Evolutionary conservation across 2,797 vertebrate species (phyloP).

Genomic region (Manis pentadactyla): DNA sequence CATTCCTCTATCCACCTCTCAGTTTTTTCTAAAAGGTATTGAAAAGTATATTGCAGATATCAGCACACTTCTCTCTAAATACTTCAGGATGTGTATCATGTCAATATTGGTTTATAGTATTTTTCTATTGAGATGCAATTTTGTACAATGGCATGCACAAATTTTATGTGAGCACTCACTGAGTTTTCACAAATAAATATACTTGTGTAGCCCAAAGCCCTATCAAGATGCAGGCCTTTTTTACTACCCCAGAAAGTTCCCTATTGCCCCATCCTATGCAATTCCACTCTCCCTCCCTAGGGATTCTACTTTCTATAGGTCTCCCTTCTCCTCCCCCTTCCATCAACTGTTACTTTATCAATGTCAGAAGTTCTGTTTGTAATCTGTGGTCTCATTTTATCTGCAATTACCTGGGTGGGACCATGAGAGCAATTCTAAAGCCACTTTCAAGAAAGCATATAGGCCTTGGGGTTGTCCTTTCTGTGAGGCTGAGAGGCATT

Average conservation of each 20-base stretch:
- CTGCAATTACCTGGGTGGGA: background rate
- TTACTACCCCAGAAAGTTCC: background rate
- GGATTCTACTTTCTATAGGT: background rate
- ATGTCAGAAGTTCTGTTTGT: background rate
- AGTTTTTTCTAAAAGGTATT: constrained; percentile 16
- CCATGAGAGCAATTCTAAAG: background rate
- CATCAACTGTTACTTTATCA: background rate
- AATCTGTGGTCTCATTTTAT: constrained; percentile 10
- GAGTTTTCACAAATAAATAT: background rate
- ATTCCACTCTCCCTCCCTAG: background rate
- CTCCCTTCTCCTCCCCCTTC: background rate
- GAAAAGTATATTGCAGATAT: background rate
- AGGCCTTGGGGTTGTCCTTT: background rate
- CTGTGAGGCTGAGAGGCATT: background rate
- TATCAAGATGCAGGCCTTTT: background rate
- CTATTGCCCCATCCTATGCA: background rate
- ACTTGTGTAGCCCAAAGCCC: background rate
- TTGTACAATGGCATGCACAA: background rate
- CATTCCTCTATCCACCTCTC: background rate
- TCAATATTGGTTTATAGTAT: background rate
- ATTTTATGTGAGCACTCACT: background rate
- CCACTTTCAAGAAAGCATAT: background rate
- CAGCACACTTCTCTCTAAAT: background rate
- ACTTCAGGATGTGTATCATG: background rate
- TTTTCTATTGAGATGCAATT: background rate